phyloP scores from a whole-genome alignment of 2,113 vertebrate species.

The Diadophis punctatus region DNA sequence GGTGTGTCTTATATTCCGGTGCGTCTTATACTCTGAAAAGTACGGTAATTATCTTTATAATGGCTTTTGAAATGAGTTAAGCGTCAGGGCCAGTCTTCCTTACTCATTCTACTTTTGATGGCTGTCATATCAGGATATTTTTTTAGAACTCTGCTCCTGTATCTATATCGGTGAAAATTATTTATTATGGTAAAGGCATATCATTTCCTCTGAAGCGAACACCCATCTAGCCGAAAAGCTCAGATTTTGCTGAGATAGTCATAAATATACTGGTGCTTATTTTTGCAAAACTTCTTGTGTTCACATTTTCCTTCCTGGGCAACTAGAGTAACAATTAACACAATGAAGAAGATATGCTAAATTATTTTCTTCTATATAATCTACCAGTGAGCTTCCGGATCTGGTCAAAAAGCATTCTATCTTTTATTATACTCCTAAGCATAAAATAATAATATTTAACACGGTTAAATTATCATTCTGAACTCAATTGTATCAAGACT shows the following conservation, averaged over 20 bases:
- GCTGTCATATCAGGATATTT: neutral
- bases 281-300: neutral
- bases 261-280: neutral
- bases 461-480: neutral
- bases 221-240: slow-evolving; percentile 1
- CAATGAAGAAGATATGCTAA: neutral
- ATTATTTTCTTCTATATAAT: neutral
- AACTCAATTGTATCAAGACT: neutral
- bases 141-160: neutral
- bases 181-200: slow-evolving; percentile 11
- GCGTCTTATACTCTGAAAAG: too few relatives aligned
- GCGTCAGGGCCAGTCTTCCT: neutral
- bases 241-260: neutral
- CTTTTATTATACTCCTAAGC: neutral
- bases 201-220: neutral
- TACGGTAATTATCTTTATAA: neutral
- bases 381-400: accelerated
- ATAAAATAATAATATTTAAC: slow-evolving; percentile 4
- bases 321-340: neutral
- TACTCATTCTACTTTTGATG: neutral
- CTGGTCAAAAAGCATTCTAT: neutral
- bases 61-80: neutral
- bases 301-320: neutral
- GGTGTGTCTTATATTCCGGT: too few relatives aligned
- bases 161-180: neutral